Evolutionary conservation across 2,888 invertebrate species (phyloP).

Genomic region (Leucophenga maculata): DNA sequence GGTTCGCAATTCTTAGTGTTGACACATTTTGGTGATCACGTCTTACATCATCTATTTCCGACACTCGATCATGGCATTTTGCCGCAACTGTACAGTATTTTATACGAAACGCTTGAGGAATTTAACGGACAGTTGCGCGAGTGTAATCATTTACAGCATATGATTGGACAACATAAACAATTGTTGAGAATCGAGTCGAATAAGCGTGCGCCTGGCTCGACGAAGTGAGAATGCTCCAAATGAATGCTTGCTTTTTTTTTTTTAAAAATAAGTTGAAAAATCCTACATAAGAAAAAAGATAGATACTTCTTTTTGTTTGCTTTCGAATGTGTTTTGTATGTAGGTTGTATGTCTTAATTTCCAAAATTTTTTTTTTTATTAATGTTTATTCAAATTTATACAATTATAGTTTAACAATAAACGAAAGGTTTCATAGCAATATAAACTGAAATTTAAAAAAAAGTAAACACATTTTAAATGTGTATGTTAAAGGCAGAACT

Average conservation of each 20-base stretch:
- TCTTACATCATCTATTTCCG: conserved; percentile 86
- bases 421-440: too few species aligned
- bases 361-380: background rate
- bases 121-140: conserved; percentile 69
- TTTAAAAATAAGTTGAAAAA: background rate
- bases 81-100: conserved; percentile 77
- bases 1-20: conserved; percentile 79
- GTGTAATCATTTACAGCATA: conserved; percentile 76
- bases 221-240: conserved; percentile 33
- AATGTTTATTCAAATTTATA: too few species aligned
- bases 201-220: conserved; percentile 60
- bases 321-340: background rate
- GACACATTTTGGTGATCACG: conserved; percentile 84
- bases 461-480: too few species aligned
- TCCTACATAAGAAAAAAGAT: background rate
- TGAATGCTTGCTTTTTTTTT: too few species aligned
- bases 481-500: too few species aligned
- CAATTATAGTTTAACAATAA: too few species aligned
- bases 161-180: conserved; percentile 80
- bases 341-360: background rate
- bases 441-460: too few species aligned
- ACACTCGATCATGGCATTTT: conserved; percentile 84
- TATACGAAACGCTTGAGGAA: conserved; percentile 69
- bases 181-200: conserved; percentile 73
- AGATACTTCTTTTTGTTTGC: too few species aligned